Conservation (phyloP, 2,113 vertebrate genomes). For the Butorides virescens region DNA sequence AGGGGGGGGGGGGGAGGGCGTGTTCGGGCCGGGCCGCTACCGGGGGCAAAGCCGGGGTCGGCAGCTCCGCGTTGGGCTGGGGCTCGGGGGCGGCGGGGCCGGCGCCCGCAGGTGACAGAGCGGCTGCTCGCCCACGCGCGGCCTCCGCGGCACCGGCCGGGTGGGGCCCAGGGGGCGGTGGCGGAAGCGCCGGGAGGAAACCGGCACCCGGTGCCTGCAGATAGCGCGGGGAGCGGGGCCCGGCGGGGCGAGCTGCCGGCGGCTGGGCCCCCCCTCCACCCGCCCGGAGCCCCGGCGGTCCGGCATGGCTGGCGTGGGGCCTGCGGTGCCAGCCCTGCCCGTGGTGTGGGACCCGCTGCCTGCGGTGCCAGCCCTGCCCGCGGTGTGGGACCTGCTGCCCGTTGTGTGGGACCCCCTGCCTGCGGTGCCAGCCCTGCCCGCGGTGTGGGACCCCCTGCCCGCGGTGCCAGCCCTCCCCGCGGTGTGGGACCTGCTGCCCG, state of each 20-base stretch:
- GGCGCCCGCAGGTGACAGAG: neutral
- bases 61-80: neutral
- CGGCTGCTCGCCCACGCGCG: neutral
- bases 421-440: neutral
- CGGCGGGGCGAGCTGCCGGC: neutral
- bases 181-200: neutral
- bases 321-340: neutral
- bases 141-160: neutral
- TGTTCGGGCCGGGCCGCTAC: neutral
- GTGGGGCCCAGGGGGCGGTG: neutral
- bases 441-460: neutral
- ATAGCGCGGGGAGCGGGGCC: neutral
- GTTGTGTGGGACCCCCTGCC: neutral
- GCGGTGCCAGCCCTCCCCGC: neutral
- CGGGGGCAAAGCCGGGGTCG: neutral
- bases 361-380: neutral
- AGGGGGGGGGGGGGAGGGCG: neutral
- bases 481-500: too few species aligned
- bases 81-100: neutral
- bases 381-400: neutral
- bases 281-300: neutral
- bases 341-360: neutral
- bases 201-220: neutral
- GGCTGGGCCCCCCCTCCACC: too few species aligned
- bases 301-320: neutral